A percentile compares a stretch with the other conserved stretches of the same genome.
These are phyloP conservation scores for Merops nubicus DNA, from an alignment of 2,113 vertebrate species.

Conservation along the genomic window DNA sequence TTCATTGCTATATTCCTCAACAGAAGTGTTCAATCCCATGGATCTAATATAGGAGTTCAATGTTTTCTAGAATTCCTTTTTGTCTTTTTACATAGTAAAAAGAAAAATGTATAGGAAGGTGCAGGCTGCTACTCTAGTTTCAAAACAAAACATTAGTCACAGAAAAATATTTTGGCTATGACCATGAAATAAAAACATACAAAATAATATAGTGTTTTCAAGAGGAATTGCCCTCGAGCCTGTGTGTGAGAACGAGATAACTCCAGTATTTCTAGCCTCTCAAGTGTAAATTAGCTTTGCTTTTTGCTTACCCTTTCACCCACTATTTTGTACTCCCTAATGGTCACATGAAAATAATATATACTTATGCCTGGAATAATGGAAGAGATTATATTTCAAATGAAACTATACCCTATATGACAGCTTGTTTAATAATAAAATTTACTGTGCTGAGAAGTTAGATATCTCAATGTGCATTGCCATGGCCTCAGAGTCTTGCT, in stretches of 20 bases:
- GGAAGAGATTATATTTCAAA: background rate
- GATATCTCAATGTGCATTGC: accelerated
- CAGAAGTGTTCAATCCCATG: background rate
- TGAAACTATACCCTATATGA: background rate
- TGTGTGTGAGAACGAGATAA: background rate
- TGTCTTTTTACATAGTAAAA: background rate
- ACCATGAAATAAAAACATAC: background rate
- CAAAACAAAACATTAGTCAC: background rate
- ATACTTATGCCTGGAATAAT: background rate
- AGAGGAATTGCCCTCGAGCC: background rate
- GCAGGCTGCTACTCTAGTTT: background rate
- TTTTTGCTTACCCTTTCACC: background rate
- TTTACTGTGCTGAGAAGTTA: background rate
- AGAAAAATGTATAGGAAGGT: background rate
- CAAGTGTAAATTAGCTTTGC: background rate
- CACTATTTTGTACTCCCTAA: background rate
- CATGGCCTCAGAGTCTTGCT: background rate
- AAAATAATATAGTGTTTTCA: background rate
- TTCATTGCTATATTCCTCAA: background rate
- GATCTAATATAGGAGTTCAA: background rate
- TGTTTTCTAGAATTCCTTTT: background rate
- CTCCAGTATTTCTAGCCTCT: background rate
- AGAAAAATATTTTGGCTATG: background rate
- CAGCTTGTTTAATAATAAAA: background rate
- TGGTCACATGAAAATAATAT: background rate